phyloP scores from a whole-genome alignment of 2,113 vertebrate species.

The Odocoileus virginianus region DNA sequence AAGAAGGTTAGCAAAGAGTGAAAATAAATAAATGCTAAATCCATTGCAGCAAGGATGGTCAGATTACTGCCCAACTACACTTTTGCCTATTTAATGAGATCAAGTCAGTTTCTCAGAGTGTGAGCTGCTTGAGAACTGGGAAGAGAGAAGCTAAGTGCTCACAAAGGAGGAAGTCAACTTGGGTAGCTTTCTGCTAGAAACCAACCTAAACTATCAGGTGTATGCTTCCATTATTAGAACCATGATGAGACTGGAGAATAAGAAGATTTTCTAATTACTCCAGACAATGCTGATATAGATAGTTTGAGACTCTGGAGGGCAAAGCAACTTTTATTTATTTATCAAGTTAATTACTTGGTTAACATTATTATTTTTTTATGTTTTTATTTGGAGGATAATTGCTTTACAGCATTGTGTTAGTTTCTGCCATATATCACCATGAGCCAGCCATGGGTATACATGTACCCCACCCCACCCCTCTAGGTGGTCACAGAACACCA shows the following conservation, averaged over 20 bases:
- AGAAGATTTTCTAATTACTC: background rate
- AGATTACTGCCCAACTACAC: too few relatives aligned
- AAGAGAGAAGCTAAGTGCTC: background rate
- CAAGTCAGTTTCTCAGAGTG: background rate
- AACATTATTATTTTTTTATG: background rate
- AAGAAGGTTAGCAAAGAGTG: background rate
- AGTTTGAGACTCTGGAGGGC: background rate
- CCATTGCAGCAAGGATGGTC: background rate
- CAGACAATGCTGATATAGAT: too few relatives aligned
- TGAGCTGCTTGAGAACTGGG: background rate
- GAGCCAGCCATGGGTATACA: background rate
- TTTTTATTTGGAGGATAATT: background rate
- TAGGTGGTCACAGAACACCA: background rate
- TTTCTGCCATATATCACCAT: background rate
- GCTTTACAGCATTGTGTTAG: background rate
- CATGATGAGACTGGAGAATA: background rate
- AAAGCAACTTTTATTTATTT: background rate
- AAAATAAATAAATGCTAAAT: background rate
- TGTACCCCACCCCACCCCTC: background rate
- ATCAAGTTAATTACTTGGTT: background rate
- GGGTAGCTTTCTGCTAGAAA: background rate
- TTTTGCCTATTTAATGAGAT: background rate
- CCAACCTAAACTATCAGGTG: background rate
- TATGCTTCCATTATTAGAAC: background rate
- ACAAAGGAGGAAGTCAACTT: background rate